Evolutionary conservation across 2,888 invertebrate genomes (phyloP), one percentile per base, ranked within the genome.

Genomic region (Tenthredo notha): DNA sequence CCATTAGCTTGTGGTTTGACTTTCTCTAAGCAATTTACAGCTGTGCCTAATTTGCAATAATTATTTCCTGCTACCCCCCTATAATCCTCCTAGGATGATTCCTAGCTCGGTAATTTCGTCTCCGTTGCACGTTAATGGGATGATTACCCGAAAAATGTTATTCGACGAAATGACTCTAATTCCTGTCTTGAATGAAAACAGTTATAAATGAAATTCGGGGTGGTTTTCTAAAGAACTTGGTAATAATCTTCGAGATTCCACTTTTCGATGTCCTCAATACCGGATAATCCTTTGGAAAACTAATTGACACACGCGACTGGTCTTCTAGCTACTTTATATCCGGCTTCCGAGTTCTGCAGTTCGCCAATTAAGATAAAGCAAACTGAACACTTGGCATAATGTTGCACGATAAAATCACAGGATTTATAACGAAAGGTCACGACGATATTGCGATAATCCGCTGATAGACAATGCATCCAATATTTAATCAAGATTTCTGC

Each of bases 331-430:
- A 70, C 70, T 70, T 18, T 70, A 40, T 72, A 72, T 43, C 40
- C n/a, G 40, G 21, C 40, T 72, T 43, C 12, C 15, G 70, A 9
- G 5, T 21, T 72, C 40, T 40, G n/a, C 37, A 25, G 25, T 33
- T 29, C 33, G 43, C n/a, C 6, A 72, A 43, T 72, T 72, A 21
- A 15, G 40, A 1, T 37, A n/a, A 70, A 70, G 33, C 70, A n/a
- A 70, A 70, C 40, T 25, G 21, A 40, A n/a, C 72, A 72, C 72
- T 72, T 72, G 9, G 40, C 37, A 72, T 29, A 43, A 72, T 43
- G 77, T 18, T 18, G 50, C 77, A 77, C 50, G 77, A 15, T 43
- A 12, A 25, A 77, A 54, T 77, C 77, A 77, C 77, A 77, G 18
- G 54, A 50, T 50, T 33, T 18, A 10, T 47, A 18, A 67, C 10